phyloP scores from a whole-genome alignment of 37 sponge, comb jelly and placozoan species.

The Diacarnus erythraeanus region DNA sequence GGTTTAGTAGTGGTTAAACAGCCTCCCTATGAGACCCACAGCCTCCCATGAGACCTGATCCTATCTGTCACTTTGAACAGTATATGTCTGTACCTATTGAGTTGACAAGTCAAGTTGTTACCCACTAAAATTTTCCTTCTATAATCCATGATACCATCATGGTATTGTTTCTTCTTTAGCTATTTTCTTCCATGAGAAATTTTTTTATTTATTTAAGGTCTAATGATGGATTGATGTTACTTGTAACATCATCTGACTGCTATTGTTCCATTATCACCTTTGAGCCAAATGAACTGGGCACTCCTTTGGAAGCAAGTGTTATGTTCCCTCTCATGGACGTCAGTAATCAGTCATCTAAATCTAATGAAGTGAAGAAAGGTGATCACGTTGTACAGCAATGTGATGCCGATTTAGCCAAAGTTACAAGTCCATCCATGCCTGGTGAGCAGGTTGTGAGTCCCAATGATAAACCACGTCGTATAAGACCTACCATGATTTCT shows the following conservation, averaged over 20 bases:
- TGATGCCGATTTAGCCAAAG: not conserved
- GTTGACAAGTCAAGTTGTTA: too few relatives aligned
- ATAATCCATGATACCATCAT: too few relatives aligned
- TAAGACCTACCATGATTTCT: constrained; percentile 23
- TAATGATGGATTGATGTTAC: constrained; percentile 73
- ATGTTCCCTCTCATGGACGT: not conserved
- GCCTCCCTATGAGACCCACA: too few relatives aligned
- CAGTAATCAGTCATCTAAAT: not conserved
- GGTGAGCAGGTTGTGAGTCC: not conserved
- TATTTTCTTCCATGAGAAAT: not conserved
- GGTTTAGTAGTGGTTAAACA: too few relatives aligned
- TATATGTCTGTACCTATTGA: too few relatives aligned
- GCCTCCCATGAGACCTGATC: too few relatives aligned
- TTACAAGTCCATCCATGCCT: not conserved
- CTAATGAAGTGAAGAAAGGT: too few relatives aligned
- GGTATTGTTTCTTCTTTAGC: not conserved
- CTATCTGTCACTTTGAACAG: too few relatives aligned
- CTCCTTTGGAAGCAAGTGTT: constrained; percentile 14
- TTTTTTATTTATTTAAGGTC: constrained; percentile 68
- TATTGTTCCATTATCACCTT: constrained; percentile 90
- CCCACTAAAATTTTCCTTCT: too few relatives aligned
- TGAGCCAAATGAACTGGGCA: constrained; percentile 82
- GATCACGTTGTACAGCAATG: not conserved
- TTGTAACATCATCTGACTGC: constrained; percentile 90
- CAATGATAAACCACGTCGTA: constrained; percentile 11